Evolutionary conservation across 2,888 invertebrate genomes (phyloP), one percentile per base, ranked within the genome.

Genomic region (Pristionchus exspectatus): DNA sequence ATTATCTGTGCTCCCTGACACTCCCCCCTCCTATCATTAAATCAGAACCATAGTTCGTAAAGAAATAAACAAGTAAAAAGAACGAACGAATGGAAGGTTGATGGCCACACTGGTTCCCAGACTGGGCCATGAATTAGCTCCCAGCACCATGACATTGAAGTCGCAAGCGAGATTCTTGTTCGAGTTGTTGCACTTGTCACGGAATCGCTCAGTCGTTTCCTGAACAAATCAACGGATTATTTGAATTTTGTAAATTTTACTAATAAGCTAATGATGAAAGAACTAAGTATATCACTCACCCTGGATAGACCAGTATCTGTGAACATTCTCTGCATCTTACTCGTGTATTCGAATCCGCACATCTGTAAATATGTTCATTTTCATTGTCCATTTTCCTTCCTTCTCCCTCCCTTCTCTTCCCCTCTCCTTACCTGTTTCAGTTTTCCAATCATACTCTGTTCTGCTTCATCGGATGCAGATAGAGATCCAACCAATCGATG

Each of bases 401-500:
- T 12, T 7, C 84, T 59, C 84, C 50, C 16, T 59, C 44, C 21
- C 84, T 63, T 38, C 66, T 24, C 12, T 21, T 24, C 27, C 69
- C 50, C 7, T 33, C 66, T 33, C 24, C 69, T 85, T 24, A 87
- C 87, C 87, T 88, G 96, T 95, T 99, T 99, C 94, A 99, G 96
- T 96, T 99, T 99, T 93, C 98, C 98, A 96, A 99, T 99, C 99
- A 99, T 99, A 93, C 98, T 98, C 91, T 98, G 98, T 96, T 99
- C 99, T 12, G 98, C 98, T 96, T 99, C 99, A 95, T 99, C 99
- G 94, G 98, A 98, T 66, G 99, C 98, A 4, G 98, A 98, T 97
- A 98, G 97, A 95, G 99, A 98, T 95, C 98, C 98, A 5, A 99
- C 99, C 93, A 99, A 96, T 90, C 93, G 97, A 96, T 99, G 99